phyloP scores from a whole-genome alignment of 2,113 vertebrate genomes.

The Archilochus colubris region DNA sequence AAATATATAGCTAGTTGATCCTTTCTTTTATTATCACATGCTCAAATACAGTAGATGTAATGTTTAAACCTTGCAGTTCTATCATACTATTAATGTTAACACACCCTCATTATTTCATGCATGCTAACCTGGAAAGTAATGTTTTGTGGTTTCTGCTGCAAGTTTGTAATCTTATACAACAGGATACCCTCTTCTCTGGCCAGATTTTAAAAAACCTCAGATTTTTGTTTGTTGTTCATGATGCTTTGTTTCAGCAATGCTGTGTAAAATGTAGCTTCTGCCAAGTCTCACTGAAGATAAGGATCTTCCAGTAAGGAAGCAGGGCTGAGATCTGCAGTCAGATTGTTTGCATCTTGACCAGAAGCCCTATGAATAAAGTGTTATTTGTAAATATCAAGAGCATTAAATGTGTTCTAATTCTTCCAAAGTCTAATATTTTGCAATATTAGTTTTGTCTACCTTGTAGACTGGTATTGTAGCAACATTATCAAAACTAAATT shows the following conservation, averaged over 20 bases:
- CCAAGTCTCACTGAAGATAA: neutral
- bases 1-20: neutral
- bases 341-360: neutral
- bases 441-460: neutral
- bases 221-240: neutral
- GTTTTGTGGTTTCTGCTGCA: neutral
- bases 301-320: neutral
- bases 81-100: neutral
- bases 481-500: neutral
- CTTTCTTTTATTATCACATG: neutral
- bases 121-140: neutral
- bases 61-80: neutral
- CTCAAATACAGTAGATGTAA: neutral
- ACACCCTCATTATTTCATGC: neutral
- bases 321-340: neutral
- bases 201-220: neutral
- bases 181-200: neutral
- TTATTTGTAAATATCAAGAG: neutral
- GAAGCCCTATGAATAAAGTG: neutral
- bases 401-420: neutral
- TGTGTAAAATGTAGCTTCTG: neutral
- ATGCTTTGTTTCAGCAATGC: slow-evolving; percentile 1
- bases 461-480: neutral
- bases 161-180: neutral
- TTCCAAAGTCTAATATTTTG: neutral